Evolutionary conservation across 1,140 invertebrate species (phyloP), one percentile per base, ranked within the genome.

Genomic region (Cydia strobilella): DNA sequence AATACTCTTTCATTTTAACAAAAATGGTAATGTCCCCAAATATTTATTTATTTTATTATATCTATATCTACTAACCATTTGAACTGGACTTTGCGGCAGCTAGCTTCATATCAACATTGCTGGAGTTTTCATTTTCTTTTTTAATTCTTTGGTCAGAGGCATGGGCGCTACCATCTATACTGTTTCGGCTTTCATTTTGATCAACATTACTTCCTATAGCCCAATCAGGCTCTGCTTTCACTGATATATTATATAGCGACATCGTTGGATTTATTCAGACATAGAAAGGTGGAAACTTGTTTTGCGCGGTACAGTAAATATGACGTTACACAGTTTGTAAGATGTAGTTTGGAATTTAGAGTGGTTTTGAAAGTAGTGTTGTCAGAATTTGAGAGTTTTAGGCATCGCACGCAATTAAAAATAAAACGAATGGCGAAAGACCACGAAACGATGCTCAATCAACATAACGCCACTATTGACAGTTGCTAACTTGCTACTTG

Each of bases 221-320:
- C 15, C 51, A 54, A 7, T 54, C 51, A 18, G 51, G n/a, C 51
- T 54, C 51, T 54, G 51, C 51, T 54, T 54, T 54, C 20, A 54
- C 51, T 0, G 51, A 54, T 18, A 54, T 54, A 18, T 54, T 6
- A 54, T n/a, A 18, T 15, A 54, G n/a, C 51, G 51, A 54, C 51
- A 54, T 54, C 7, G n/a, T 20, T 18, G 4, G 51, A 7, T 48
- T 48, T 3, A 48, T 54, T 54, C 15, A 7, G 15, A n/a, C 51
- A 18, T 39, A 54, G 15, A 18, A 7, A 3, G 51, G n/a, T n/a
- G 1, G 6, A 7, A 18, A n/a, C 3, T 54, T 54, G n/a, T 18
- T 18, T 20, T 18, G 51, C 51, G 15, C n/a, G n/a, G 15, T 54
- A 54, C 7, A 3, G 13, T 51, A 18, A 2, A 18, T 54, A 54